phyloP scores from a whole-genome alignment of 2,113 vertebrate species.

The Geococcyx californianus region DNA sequence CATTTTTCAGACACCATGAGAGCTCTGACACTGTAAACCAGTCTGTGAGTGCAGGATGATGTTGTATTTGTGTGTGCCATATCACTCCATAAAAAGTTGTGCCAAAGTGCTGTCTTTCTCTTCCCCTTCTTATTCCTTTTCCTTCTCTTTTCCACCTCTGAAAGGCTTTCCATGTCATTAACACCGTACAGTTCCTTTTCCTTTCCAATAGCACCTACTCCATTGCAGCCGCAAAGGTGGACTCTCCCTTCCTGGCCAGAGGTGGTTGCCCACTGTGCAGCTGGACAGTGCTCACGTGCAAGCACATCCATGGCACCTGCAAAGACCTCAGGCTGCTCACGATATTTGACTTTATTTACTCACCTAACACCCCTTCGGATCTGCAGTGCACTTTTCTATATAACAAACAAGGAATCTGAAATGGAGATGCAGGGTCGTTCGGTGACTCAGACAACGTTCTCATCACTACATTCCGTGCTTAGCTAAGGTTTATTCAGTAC shows the following conservation, averaged over 20 bases:
- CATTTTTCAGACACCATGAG: not conserved
- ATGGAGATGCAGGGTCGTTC: fast-evolving
- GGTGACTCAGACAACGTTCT: not conserved
- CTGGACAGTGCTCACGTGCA: fast-evolving
- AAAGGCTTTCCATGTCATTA: not conserved
- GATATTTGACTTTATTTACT: not conserved
- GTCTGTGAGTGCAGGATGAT: not conserved
- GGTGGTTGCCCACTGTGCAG: not conserved
- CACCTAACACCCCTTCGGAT: fast-evolving
- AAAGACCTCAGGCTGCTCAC: not conserved
- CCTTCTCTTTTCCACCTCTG: not conserved
- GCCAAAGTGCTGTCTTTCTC: not conserved
- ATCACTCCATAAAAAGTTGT: not conserved
- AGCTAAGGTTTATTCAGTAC: not conserved
- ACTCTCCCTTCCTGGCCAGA: fast-evolving
- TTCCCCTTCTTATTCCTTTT: not conserved
- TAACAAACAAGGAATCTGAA: too few relatives aligned
- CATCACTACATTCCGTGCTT: not conserved
- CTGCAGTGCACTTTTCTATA: not conserved
- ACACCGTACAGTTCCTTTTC: fast-evolving
- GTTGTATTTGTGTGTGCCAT: not conserved
- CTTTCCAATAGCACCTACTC: not conserved
- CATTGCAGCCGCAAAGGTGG: fast-evolving
- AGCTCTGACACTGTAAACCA: not conserved
- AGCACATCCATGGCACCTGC: not conserved